Evolutionary conservation across 2,113 vertebrate species (phyloP), one percentile per base, ranked within the genome.

Genomic region (Globicephala melas): DNA sequence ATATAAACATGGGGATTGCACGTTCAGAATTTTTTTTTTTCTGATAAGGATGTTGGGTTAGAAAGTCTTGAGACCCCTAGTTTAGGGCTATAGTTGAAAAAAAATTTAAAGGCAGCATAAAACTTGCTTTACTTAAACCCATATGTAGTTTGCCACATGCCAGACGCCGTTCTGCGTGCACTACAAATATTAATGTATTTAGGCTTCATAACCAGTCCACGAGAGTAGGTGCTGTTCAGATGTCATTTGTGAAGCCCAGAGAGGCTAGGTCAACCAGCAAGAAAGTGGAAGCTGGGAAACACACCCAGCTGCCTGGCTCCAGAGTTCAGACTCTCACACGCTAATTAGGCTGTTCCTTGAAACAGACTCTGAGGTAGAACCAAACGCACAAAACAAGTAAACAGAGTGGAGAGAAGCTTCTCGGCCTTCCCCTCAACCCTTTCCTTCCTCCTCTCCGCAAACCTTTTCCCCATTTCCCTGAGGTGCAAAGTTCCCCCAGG

Each of bases 351-450:
- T 63, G 9, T 31, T 82, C 20, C 25, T 91, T 81, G 41, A 60
- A 93, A 89, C 58, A 70, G 21, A 84, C 25, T 70, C 70, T 36
- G 36, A 8, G 13, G 38, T 28, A 44, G 80, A 58, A 50, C 53
- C 85, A 76, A 70, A 58, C 14, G 63, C 18, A 33, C 31, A 84
- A 94, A 70, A 55, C 62, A 89, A 58, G 65, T 17, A 28, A 96
- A 47, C 50, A n/a, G 77, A 47, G 76, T 1, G 13, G 65, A 21
- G 47, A 93, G 31, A 41, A 33, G 6, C 38, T 26, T 41, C 36
- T 44, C 17, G 36, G 18, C 36, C 17, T 60, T 58, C n/a, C 36
- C 63, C n/a, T 28, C 15, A 23, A 0, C 5, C n/a, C 36, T 21
- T 71, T 58, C 20, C 36, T 20, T 25, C 50, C 31, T 81, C 65